Base-by-base conservation (phyloP, 2,888 invertebrate genomes). In the Helicoverpa assulta region DNA sequence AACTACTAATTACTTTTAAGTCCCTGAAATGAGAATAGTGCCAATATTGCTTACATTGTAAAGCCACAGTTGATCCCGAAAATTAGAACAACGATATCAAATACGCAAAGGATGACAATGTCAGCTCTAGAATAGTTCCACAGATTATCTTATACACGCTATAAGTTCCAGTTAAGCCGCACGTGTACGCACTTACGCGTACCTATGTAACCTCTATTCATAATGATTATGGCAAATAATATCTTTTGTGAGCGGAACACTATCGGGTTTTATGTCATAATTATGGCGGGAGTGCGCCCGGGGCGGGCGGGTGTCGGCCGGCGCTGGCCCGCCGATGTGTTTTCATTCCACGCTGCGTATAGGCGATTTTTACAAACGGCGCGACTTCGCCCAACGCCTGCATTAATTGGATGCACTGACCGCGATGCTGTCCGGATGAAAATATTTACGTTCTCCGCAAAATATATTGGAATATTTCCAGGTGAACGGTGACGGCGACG, bases 341-440 rank as follows among this genome's bases (percentile, higher is more conserved):
- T 88, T 87, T 85, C 86, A 89, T 86, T 86, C 82, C 70, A 75
- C 70, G 70, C 57, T 47, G 83, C 88, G 87, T 88, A 88, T 76
- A 83, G 75, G 82, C 77, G 81, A 89, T 91, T 93, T 92, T 93
- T 91, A 89, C 86, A 90, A 88, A 87, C 87, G 85, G 75, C 70
- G 78, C 83, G 81, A 88, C 85, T 88, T 85, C 81, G 70, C 40
- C 80, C 84, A 80, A 81, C 87, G 88, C 87, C 87, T 88, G 88
- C 86, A 89, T 90, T 93, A 93, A 94, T 94, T 94, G 93, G 92
- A 93, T 90, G 92, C 92, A 90, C 87, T 90, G 91, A 92, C 92
- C 93, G 91, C 91, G 86, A 86, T 85, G 85, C 85, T 83, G 83
- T 81, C 81, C 80, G 84, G 84, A 88, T 90, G 88, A 90, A 91